Evolutionary conservation across 2,797 vertebrate species (phyloP).

Genomic region (Dallia pectoralis): DNA sequence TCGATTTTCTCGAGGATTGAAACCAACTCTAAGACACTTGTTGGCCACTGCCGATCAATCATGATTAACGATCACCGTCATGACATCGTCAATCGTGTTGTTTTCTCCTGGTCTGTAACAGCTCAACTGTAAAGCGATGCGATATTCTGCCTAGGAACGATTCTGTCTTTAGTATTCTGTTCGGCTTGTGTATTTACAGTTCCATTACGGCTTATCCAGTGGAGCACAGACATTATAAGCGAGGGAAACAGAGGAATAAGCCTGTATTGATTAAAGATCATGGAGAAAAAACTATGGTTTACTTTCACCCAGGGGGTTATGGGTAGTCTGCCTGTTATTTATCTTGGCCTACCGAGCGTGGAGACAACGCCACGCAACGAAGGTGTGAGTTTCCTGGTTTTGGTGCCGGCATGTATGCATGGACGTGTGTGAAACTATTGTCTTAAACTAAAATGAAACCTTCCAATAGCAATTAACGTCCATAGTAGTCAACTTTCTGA

Average conservation of each 20-base stretch:
- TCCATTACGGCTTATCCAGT: background rate
- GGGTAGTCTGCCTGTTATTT: conserved; percentile 1
- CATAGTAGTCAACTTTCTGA: too few relatives aligned
- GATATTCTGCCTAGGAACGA: background rate
- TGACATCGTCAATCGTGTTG: background rate
- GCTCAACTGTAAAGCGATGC: background rate
- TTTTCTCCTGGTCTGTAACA: background rate
- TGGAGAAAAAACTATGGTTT: conserved; percentile 1
- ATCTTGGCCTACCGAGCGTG: background rate
- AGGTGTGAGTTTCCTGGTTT: background rate
- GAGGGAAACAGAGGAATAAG: background rate
- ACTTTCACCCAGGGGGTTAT: background rate
- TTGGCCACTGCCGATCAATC: background rate
- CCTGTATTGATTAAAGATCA: conserved; percentile 18
- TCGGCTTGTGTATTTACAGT: background rate
- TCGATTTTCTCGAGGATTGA: background rate
- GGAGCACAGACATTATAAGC: background rate
- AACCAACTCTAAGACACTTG: background rate
- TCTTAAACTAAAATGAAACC: too few relatives aligned
- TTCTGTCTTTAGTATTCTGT: background rate
- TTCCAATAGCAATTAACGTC: background rate
- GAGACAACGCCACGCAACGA: background rate
- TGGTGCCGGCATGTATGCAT: background rate
- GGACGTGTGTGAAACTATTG: background rate
- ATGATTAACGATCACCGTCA: background rate